Evolutionary conservation across 2,888 invertebrate species (phyloP), one percentile per base, ranked within the genome.

Genomic region (Sisyra nigra): DNA sequence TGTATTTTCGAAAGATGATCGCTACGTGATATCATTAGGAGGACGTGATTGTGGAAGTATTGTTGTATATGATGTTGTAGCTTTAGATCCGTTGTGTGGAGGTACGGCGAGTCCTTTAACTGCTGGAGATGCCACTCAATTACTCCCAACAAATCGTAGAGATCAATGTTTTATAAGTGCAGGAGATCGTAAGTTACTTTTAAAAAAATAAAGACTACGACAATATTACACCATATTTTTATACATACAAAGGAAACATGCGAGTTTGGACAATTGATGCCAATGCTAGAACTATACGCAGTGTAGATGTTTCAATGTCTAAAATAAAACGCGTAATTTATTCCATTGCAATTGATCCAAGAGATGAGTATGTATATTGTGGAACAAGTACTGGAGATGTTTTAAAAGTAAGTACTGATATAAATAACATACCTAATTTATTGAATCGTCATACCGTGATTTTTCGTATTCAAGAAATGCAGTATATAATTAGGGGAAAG

Each of bases 41-140:
- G 93, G 93, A 0, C 74, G 82, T 46, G 93, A 93, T 61, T 92
- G 92, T 60, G 87, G 88, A 30, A 80, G 81, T 49, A 74, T 92
- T 31, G 80, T 91, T 35, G 75, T 93, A 2, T 93, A 85, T 78
- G 81, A 91, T 57, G 71, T 89, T 48, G 62, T 66, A 31, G 48
- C 47, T 6, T 52, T 51, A 3, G 57, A 59, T 44, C 58, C 62
- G 3, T 53, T 72, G 14, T 71, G 70, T 48, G 69, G 70, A 55
- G 57, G 57, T 6, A 52, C 54, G 24, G 62, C 57, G 0, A 56
- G 60, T 8, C 54, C 73, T 7, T 72, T 77, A 42, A 81, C 79
- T 35, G 76, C 81, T 0, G 88, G 88, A 1, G 72, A 76, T 53
- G 80, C 84, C 0, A 58, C 70, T 37, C 69, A 69, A 0, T 57